Evolutionary conservation across 2,797 vertebrate species (phyloP), one percentile per base, ranked within the genome.

Genomic region (Gymnothorax reevesii): DNA sequence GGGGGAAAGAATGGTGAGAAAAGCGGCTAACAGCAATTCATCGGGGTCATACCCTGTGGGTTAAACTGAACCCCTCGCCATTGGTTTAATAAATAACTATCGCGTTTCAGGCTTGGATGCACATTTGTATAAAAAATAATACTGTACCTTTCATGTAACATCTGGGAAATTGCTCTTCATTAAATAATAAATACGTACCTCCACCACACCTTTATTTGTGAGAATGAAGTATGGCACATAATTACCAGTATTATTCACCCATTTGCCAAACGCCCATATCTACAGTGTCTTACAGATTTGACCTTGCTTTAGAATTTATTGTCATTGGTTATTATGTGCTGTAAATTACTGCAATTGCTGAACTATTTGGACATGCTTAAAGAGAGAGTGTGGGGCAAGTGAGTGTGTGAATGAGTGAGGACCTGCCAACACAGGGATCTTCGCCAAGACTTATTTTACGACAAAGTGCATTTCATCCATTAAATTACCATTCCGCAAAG

Each of bases 281-380:
- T 33, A 49, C 33, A 57, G 57, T 49, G 73, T 49, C 73, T 49
- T 52, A 17, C 73, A 77, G 2, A 49, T 77, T 33, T 52, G 73
- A 77, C 73, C 73, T 75, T 69, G 55, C 42, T 84, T 89, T 86
- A 80, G 57, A 87, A 90, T 90, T 91, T 87, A 90, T 75, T 52
- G 13, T 62, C 88, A 90, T 87, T 84, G 89, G 80, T 59, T 87
- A 90, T 89, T 86, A 86, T 89, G 87, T 84, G 87, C 83, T 89
- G 83, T 91, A 88, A 91, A 91, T 89, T 88, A 82, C 82, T 91
- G 10, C 87, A 87, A 87, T 90, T 57, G 64, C 57, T 89, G 86
- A 90, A 90, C 90, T 92, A 90, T 87, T 85, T 82, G 82, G 84
- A 87, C 86, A 86, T 87, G 85, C 85, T 88, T 89, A 54, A 86